These are phyloP conservation scores for Penelope pileata DNA, from an alignment of 2,113 vertebrate genomes.

Conservation along the genomic window DNA sequence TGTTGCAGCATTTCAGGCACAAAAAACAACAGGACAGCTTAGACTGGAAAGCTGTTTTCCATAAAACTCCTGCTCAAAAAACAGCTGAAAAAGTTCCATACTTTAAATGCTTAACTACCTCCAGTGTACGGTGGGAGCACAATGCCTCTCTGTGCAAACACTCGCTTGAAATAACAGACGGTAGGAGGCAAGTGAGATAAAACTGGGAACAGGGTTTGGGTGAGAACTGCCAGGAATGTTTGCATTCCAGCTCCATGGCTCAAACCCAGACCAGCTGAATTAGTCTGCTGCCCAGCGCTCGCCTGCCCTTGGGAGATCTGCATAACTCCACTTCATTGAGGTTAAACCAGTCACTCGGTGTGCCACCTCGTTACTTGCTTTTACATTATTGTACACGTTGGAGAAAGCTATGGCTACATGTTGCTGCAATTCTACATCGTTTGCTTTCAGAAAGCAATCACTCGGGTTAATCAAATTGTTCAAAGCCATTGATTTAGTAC, in stretches of 20 bases:
- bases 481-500: background rate
- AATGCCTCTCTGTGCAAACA: background rate
- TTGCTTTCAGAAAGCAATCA: background rate
- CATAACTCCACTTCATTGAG: background rate
- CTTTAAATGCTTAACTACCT: background rate
- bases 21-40: background rate
- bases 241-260: background rate
- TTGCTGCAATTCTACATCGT: background rate
- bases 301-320: background rate
- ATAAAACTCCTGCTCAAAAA: background rate
- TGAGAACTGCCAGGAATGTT: background rate
- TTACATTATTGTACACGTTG: accelerated
- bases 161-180: background rate
- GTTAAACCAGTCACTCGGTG: accelerated
- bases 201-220: background rate
- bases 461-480: background rate
- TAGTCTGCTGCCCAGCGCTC: accelerated
- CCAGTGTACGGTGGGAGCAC: background rate
- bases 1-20: background rate
- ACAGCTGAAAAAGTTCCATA: background rate
- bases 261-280: background rate
- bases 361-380: background rate
- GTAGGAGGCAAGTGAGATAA: background rate
- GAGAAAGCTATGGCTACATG: background rate
- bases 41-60: background rate